phyloP scores from a whole-genome alignment of 2,113 vertebrate species.

The Oncorhynchus kisutch region DNA sequence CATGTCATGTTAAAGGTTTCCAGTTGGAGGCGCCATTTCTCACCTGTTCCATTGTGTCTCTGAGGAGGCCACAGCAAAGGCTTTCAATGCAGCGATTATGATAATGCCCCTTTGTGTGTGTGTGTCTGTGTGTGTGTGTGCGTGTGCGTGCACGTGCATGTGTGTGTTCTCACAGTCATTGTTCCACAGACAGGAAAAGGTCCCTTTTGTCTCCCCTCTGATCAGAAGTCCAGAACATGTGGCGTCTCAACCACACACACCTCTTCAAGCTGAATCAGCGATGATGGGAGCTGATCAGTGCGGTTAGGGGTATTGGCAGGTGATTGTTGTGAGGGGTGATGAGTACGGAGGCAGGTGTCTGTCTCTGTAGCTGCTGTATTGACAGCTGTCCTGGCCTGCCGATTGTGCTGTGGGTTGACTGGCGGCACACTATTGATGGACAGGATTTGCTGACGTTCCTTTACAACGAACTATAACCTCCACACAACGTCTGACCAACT shows the following conservation, averaged over 20 bases:
- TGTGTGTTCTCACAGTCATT: neutral
- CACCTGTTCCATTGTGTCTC: neutral
- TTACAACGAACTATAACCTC: slow-evolving; percentile 14
- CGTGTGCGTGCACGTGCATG: neutral
- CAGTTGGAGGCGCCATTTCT: slow-evolving; percentile 2
- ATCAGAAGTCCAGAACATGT: neutral
- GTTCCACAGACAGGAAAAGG: neutral
- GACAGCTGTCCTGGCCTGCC: neutral
- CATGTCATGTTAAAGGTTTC: slow-evolving; percentile 16
- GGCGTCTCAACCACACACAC: neutral
- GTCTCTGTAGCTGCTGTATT: neutral
- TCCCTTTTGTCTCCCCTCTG: neutral
- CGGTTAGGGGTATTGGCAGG: neutral
- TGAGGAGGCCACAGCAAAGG: neutral
- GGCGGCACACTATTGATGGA: neutral
- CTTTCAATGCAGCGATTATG: neutral
- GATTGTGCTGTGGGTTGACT: slow-evolving; percentile 2
- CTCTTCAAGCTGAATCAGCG: neutral
- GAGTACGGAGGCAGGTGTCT: neutral
- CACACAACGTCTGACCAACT: neutral
- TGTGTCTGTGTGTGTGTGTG: neutral
- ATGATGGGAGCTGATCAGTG: slow-evolving; percentile 2
- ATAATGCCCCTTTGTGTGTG: neutral
- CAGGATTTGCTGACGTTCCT: slow-evolving; percentile 23
- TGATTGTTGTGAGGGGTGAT: slow-evolving; percentile 3